Evolutionary conservation across 1,140 invertebrate species (phyloP).

Genomic region (Cherax destructor): DNA sequence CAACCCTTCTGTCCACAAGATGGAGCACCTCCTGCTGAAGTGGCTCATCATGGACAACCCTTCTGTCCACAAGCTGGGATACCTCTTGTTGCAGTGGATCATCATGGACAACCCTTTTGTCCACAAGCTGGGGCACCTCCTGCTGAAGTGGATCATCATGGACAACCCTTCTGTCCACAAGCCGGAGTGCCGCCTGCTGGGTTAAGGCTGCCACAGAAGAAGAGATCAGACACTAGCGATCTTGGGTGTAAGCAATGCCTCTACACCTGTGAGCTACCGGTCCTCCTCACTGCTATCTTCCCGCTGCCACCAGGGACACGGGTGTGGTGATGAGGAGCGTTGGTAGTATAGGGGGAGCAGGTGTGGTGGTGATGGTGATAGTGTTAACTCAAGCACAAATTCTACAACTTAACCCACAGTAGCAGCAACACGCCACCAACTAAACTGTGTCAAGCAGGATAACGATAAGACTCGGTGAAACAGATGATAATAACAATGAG

Average conservation of each 20-base stretch:
- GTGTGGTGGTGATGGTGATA: constrained; percentile 59
- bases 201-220: constrained; percentile 67
- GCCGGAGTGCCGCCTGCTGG: constrained; percentile 40
- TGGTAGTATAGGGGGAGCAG: constrained; percentile 42
- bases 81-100: constrained; percentile 29
- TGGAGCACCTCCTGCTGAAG: constrained; percentile 32
- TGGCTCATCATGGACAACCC: constrained; percentile 31
- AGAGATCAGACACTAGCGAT: constrained; percentile 57
- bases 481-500: constrained; percentile 52
- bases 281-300: constrained; percentile 59
- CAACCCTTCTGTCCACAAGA: constrained; percentile 33
- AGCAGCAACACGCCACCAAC: constrained; percentile 58
- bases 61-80: constrained; percentile 35
- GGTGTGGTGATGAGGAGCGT: constrained; percentile 44
- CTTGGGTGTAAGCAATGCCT: constrained; percentile 64
- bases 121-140: constrained; percentile 24
- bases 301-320: constrained; percentile 24
- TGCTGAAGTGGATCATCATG: constrained; percentile 34
- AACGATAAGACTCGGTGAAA: constrained; percentile 55
- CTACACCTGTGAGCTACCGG: constrained; percentile 67
- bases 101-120: constrained; percentile 37
- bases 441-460: constrained; percentile 61
- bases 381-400: constrained; percentile 61
- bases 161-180: constrained; percentile 35
- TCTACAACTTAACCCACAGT: constrained; percentile 63